Percentiles rank a stretch among this genome's conserved stretches.
phyloP scores from a whole-genome alignment of 2,888 invertebrate species.

The Anticlea derivata region DNA sequence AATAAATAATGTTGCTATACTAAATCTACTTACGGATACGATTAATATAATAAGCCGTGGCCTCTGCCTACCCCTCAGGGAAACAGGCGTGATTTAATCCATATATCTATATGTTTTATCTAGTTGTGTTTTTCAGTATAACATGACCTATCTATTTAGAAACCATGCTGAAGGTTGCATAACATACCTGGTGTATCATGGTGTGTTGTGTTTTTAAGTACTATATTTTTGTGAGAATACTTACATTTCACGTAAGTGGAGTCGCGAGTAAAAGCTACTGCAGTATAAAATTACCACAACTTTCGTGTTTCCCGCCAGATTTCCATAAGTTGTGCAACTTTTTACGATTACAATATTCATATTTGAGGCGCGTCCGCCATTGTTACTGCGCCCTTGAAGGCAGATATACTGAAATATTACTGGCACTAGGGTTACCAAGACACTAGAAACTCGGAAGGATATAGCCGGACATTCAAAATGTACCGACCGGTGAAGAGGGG shows the following conservation, averaged over 20 bases:
- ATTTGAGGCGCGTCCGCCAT: slow-evolving; percentile 12
- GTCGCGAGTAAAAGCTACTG: neutral
- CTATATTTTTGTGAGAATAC: neutral
- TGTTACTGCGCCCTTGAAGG: slow-evolving; percentile 26
- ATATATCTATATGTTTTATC: no score
- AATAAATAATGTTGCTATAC: no score
- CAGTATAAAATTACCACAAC: neutral
- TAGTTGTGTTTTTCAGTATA: no score
- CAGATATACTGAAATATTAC: slow-evolving; percentile 24
- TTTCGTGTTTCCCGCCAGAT: neutral
- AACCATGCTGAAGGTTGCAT: no score
- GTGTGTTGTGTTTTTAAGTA: no score
- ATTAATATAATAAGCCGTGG: no score
- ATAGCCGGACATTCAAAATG: neutral
- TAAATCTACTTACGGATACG: no score
- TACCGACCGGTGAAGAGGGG: no score
- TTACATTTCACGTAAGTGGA: neutral
- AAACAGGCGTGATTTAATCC: no score
- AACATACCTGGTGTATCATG: no score
- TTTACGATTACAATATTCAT: slow-evolving; percentile 10
- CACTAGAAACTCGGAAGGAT: neutral
- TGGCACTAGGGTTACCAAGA: neutral
- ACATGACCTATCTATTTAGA: no score
- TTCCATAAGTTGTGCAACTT: neutral
- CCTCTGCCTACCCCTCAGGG: no score